Evolutionary conservation across 2,888 invertebrate species (phyloP), one percentile per base, ranked within the genome.

Genomic region (Sepiola atlantica): DNA sequence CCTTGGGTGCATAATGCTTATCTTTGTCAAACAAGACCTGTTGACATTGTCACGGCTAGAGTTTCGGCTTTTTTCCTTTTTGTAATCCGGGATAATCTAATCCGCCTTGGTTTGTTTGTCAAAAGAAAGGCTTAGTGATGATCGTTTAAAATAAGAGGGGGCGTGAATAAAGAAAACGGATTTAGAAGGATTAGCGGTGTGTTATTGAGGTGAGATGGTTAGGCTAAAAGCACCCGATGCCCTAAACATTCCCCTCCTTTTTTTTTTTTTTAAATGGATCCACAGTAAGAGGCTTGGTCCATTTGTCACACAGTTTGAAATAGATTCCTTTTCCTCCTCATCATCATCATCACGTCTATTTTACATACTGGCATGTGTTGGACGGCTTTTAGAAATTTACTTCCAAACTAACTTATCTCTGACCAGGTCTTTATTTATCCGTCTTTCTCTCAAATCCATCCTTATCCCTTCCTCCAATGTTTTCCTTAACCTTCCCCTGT

Each of bases 81-180:
- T 77, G n/a, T 77, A 32, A n/a, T 77, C 77, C 16, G 10, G 8
- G 10, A 12, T 77, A 77, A 77, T 77, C 77, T 32, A 77, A 77
- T 77, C n/a, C n/a, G n/a, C n/a, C 77, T n/a, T 77, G 77, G 77
- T n/a, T 77, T 77, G 32, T 32, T 77, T 77, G 77, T 32, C 77
- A 77, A n/a, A 77, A 77, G 77, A 77, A 77, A 77, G 77, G 77
- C 77, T 77, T 77, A 77, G 77, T 77, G 77, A 77, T n/a, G 77
- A n/a, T 77, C 77, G 32, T n/a, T 77, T 77, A n/a, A 77, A 77
- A n/a, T 14, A 61, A 61, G 61, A 24, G 28, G 21, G 14, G 16
- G n/a, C n/a, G 18, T n/a, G 16, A 4, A 3, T 14, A n/a, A 16
- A 77, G 14, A 1, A 32, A 45, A 45, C 4, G 45, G 77, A 77